Evolutionary conservation across 1,140 invertebrate genomes (phyloP).

Genomic region (Diachasmimorpha longicaudata): DNA sequence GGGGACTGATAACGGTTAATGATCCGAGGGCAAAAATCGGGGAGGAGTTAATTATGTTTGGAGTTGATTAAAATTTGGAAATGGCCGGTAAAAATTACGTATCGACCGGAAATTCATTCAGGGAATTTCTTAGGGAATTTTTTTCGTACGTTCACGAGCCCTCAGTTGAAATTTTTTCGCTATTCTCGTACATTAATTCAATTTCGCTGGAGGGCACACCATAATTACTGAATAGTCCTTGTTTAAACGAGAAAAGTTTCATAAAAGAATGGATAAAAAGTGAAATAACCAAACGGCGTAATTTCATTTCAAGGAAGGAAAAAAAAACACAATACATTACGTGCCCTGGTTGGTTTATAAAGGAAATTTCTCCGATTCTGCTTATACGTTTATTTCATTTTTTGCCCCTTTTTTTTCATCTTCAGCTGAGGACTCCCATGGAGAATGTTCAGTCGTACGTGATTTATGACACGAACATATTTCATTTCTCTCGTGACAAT

Average conservation of each 20-base stretch:
- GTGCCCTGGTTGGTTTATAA: neutral
- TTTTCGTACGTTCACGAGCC: no score
- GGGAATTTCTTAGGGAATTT: no score
- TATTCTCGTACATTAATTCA: neutral
- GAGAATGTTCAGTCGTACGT: constrained; percentile 2
- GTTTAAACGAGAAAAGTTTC: neutral
- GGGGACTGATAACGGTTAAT: neutral
- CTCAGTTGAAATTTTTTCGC: neutral
- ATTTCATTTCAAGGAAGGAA: no score
- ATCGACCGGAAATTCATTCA: no score
- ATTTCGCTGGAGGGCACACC: neutral
- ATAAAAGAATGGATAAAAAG: neutral
- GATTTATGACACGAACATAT: constrained; percentile 2
- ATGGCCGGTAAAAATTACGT: no score
- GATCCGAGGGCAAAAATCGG: neutral
- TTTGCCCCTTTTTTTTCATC: neutral
- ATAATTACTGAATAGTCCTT: neutral
- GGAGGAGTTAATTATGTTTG: no score
- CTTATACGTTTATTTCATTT: neutral
- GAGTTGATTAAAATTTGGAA: no score
- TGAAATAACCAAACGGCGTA: no score
- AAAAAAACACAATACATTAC: no score
- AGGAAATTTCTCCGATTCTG: neutral
- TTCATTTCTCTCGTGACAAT: neutral
- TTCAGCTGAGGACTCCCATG: neutral